Evolutionary conservation across 1,140 invertebrate species (phyloP).

Genomic region (Drosophila ficusphila): DNA sequence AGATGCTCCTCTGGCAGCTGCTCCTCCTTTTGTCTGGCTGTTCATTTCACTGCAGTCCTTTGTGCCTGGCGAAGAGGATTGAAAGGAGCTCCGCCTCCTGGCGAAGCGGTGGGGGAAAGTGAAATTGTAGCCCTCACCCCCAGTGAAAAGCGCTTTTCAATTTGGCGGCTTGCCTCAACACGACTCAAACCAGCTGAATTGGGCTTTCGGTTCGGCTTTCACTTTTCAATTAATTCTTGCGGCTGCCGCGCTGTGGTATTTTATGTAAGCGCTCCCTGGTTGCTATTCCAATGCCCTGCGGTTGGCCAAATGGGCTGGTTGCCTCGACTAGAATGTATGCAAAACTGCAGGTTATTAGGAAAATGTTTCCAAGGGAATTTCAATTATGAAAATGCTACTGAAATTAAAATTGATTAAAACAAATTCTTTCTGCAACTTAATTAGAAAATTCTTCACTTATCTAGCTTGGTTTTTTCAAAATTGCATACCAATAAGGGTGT

Average conservation of each 20-base stretch:
- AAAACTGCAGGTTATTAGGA: not conserved
- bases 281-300: conserved; percentile 27
- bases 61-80: not conserved
- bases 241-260: conserved; percentile 45
- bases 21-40: conserved; percentile 19
- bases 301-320: conserved; percentile 7
- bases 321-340: not conserved
- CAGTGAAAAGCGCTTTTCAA: conserved; percentile 55
- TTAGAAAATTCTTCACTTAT: too few relatives aligned
- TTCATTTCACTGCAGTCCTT: conserved; percentile 33
- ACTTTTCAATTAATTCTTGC: conserved; percentile 74
- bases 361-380: not conserved
- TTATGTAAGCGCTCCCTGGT: conserved; percentile 56
- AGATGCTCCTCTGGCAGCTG: conserved; percentile 27
- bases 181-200: conserved; percentile 32
- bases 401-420: too few relatives aligned
- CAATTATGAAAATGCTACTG: too few relatives aligned
- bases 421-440: too few relatives aligned
- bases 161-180: conserved; percentile 51
- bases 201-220: conserved; percentile 47
- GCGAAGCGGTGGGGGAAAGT: conserved; percentile 30
- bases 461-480: not conserved
- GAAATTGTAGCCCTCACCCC: conserved; percentile 56
- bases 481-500: conserved; percentile 19
- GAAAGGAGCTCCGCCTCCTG: not conserved